Evolutionary conservation across 2,113 vertebrate species (phyloP).

Genomic region (Eulacestoma nigropectus): DNA sequence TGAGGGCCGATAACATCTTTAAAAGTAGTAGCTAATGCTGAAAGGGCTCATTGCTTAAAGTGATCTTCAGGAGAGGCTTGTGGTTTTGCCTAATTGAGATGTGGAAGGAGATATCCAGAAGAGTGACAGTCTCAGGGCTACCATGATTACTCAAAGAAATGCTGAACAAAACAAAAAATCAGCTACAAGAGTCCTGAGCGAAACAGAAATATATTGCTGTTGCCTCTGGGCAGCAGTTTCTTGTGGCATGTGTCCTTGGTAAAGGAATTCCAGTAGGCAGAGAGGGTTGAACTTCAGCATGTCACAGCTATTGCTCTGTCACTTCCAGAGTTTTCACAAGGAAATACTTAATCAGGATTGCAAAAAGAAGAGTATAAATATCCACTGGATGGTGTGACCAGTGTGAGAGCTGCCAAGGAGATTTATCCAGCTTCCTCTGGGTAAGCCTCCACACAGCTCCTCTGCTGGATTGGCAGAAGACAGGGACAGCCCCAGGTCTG

Average conservation of each 20-base stretch:
- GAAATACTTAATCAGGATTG: not conserved
- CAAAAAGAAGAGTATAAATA: not conserved
- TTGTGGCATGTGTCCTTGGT: not conserved
- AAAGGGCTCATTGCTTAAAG: not conserved
- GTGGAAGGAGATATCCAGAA: not conserved
- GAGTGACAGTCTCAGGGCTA: not conserved
- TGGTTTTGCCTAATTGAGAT: not conserved
- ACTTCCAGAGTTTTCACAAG: not conserved
- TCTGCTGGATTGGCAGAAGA: not conserved
- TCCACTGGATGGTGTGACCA: not conserved
- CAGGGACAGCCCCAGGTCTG: not conserved
- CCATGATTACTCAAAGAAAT: not conserved
- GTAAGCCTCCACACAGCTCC: not conserved
- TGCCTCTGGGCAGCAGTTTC: not conserved
- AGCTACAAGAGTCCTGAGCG: not conserved
- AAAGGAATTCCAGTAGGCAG: not conserved
- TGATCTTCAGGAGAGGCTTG: not conserved
- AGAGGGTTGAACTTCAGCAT: not conserved
- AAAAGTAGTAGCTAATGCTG: not conserved
- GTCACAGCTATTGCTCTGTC: not conserved
- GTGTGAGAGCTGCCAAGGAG: not conserved
- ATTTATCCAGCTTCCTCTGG: not conserved
- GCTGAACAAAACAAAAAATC: not conserved
- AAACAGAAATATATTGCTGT: not conserved
- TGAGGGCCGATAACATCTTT: not conserved